phyloP scores from a whole-genome alignment of 2,113 vertebrate genomes.

The Ancistrus triradiatus region DNA sequence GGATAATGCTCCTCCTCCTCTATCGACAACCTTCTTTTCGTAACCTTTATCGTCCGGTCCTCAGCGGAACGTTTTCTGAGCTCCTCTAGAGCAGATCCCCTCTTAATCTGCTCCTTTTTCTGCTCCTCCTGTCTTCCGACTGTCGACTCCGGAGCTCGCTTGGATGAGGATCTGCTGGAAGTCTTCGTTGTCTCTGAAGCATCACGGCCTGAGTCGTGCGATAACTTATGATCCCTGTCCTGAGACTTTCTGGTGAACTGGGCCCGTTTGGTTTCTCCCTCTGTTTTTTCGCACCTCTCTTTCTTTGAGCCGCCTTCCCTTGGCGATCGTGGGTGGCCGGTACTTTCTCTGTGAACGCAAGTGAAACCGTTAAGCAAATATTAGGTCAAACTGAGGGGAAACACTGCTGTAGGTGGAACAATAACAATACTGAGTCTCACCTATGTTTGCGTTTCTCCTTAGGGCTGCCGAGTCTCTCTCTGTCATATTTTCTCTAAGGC shows the following conservation, averaged over 20 bases:
- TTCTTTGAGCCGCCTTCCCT: neutral
- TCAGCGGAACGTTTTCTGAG: neutral
- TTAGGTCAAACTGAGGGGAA: no score
- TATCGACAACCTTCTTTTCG: slow-evolving; percentile 4
- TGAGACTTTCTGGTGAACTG: neutral
- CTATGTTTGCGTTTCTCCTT: neutral
- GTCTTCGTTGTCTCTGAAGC: neutral
- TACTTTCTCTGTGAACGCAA: neutral
- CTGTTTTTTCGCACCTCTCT: neutral
- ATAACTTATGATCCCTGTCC: neutral
- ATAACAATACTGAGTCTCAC: neutral
- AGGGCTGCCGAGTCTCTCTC: neutral
- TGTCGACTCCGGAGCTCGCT: neutral
- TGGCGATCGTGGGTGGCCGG: neutral
- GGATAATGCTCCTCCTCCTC: slow-evolving; percentile 12
- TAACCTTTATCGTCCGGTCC: slow-evolving; percentile 6
- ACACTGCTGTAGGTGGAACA: no score
- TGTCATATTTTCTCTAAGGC: neutral
- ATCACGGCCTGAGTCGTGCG: neutral
- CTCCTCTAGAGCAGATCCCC: neutral
- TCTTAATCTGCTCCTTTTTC: neutral
- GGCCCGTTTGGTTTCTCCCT: neutral
- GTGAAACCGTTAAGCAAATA: no score
- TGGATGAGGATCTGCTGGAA: neutral
- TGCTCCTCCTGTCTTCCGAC: neutral